These are phyloP conservation scores for Oreochromis mossambicus DNA, from an alignment of 2,797 vertebrate species.

Conservation along the genomic window DNA sequence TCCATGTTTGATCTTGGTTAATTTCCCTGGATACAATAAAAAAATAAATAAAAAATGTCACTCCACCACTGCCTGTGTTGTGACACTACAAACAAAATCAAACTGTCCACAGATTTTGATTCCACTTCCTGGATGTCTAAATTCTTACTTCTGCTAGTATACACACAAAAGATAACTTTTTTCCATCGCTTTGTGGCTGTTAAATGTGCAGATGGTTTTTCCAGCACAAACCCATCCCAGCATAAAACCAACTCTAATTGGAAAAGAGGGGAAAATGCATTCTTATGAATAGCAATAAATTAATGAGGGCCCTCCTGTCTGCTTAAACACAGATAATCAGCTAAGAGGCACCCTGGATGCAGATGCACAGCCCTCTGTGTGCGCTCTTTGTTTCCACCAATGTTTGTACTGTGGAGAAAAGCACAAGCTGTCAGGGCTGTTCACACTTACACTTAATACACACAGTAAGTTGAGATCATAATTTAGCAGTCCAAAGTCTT, in stretches of 20 bases:
- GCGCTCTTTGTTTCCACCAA: slow-evolving; percentile 60
- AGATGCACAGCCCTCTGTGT: slow-evolving; percentile 48
- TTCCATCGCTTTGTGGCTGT: background rate
- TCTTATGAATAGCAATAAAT: slow-evolving; percentile 80
- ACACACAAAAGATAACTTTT: background rate
- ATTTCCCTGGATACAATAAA: background rate
- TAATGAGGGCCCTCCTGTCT: slow-evolving; percentile 75
- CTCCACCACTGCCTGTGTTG: background rate
- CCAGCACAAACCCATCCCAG: background rate
- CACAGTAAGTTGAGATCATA: slow-evolving; percentile 57
- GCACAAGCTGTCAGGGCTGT: slow-evolving; percentile 64
- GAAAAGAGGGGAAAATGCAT: slow-evolving; percentile 65
- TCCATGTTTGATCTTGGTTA: background rate
- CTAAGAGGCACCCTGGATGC: slow-evolving; percentile 55
- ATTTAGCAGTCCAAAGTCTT: slow-evolving; percentile 8
- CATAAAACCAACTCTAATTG: slow-evolving; percentile 66
- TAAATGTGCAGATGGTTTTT: background rate
- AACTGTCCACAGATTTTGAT: background rate
- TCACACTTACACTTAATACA: slow-evolving; percentile 30
- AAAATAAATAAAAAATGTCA: background rate
- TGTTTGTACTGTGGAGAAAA: slow-evolving; percentile 65
- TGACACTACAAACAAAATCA: background rate
- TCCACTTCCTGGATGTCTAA: background rate
- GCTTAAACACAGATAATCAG: slow-evolving; percentile 71
- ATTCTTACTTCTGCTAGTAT: background rate